phyloP scores from a whole-genome alignment of 35 echinoderm and acorn worm species.

The Hemicentrotus pulcherrimus region DNA sequence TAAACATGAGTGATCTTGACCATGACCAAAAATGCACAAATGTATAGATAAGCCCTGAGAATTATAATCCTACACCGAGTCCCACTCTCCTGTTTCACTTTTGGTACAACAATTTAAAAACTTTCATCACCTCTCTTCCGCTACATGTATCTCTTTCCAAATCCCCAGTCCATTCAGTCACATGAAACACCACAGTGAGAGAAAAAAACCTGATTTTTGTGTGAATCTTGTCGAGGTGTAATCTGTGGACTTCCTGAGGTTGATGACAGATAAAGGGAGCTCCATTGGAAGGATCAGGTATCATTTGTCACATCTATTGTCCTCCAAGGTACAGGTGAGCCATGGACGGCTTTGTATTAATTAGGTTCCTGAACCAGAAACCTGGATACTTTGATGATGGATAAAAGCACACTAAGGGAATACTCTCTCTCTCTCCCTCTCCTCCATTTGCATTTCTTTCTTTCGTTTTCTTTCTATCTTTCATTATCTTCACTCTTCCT shows the following conservation, averaged over 20 bases:
- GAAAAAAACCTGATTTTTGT: background rate
- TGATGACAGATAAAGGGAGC: background rate
- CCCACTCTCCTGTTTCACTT: background rate
- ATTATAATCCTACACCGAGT: too few species aligned
- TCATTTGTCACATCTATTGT: background rate
- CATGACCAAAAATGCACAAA: too few species aligned
- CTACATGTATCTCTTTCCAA: background rate
- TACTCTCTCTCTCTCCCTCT: background rate
- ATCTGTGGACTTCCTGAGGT: background rate
- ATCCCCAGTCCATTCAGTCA: background rate
- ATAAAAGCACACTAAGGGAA: background rate
- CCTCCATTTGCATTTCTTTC: too few species aligned
- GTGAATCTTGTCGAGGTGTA: background rate
- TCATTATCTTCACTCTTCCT: too few species aligned
- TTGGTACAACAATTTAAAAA: background rate
- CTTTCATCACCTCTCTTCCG: background rate
- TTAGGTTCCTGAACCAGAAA: constrained; percentile 37
- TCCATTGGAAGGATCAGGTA: background rate
- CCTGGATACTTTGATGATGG: background rate
- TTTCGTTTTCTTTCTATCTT: too few species aligned
- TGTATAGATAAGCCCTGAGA: too few species aligned
- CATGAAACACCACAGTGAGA: background rate
- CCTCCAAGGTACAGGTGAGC: background rate
- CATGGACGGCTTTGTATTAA: background rate
- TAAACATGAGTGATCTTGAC: too few species aligned